Evolutionary conservation across 2,797 vertebrate species (phyloP), one percentile per base, ranked within the genome.

Genomic region (Molossus alvarezi): DNA sequence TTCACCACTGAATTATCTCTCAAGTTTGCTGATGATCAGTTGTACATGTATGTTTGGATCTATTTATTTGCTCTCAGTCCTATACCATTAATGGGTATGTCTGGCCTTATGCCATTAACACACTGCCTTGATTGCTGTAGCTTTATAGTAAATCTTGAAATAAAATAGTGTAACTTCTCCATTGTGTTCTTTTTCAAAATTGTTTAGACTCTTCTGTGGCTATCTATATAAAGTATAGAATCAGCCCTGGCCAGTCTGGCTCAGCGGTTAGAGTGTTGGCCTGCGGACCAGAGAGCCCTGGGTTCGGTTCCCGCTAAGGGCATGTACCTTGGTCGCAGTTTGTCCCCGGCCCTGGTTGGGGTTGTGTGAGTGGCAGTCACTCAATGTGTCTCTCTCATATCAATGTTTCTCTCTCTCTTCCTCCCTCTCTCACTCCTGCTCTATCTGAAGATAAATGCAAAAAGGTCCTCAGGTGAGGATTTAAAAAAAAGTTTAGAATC

Each of bases 151-250:
- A 90, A 93, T n/a, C 18, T 84, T 67, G 13, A 91, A 94, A 75
- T 95, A 21, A 83, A 58, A 17, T 72, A 55, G n/a, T 57, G 9
- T 77, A 88, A 79, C 71, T 82, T 88, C 20, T 55, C 27, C 21
- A 3, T 93, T 81, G 83, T 90, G 29, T 76, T 81, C 33, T 90
- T 92, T 95, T 88, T 69, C 64, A 91, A 71, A 94, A 92, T 72
- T 76, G 48, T 87, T 77, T 87, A 82, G 48, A 48, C 4, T 53
- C 29, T 83, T 94, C 27, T 62, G 2, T 37, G 14, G 48, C 25
- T 91, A 88, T 89, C 53, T 94, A 48, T 4, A 45, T 58, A 88
- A 79, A 76, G n/a, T 94, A 88, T 94, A 88, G 45, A 88, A 84
- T 91, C 33, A 67, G 1, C 41, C 41, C 6, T 45, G 41, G 41